Evolutionary conservation across 2,888 invertebrate genomes (phyloP).

Genomic region (Cheilosia vulpina): DNA sequence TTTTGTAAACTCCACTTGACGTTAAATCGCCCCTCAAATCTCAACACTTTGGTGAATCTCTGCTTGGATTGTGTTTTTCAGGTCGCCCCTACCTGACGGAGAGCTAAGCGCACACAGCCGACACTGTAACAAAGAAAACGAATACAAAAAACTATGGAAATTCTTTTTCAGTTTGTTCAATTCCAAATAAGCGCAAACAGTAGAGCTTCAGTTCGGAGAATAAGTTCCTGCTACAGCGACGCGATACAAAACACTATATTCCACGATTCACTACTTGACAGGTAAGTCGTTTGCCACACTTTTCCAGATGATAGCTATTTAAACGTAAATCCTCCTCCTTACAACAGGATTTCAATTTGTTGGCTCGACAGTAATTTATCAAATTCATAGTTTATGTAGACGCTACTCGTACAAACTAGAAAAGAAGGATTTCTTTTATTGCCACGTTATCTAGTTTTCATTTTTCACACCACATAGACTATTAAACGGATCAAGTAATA

Average conservation of each 20-base stretch:
- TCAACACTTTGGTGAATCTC: not conserved
- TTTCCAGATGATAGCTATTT: not conserved
- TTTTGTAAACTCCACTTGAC: not conserved
- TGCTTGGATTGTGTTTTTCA: not conserved
- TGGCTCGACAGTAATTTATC: conserved; percentile 40
- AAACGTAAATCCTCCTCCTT: not conserved
- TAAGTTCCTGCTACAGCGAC: conserved; percentile 53
- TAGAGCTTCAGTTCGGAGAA: conserved; percentile 37
- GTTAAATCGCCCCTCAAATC: too few relatives aligned
- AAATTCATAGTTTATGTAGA: conserved; percentile 38
- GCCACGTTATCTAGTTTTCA: conserved; percentile 9
- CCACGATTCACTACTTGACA: conserved; percentile 11
- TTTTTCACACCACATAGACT: conserved; percentile 6
- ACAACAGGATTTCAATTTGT: conserved; percentile 49
- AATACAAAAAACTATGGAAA: conserved; percentile 59
- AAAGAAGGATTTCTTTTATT: conserved; percentile 18
- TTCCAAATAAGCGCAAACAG: conserved; percentile 37
- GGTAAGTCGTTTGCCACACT: conserved; percentile 29
- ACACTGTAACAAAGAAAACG: not conserved
- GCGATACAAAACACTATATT: conserved; percentile 14
- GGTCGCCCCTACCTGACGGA: conserved; percentile 9
- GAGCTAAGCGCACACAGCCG: conserved; percentile 1
- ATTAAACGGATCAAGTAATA: not conserved
- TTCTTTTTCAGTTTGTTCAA: conserved; percentile 29
- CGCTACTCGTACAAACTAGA: conserved; percentile 2